Evolutionary conservation across 2,113 vertebrate species (phyloP), one percentile per base, ranked within the genome.

Genomic region (Caranx ignobilis): DNA sequence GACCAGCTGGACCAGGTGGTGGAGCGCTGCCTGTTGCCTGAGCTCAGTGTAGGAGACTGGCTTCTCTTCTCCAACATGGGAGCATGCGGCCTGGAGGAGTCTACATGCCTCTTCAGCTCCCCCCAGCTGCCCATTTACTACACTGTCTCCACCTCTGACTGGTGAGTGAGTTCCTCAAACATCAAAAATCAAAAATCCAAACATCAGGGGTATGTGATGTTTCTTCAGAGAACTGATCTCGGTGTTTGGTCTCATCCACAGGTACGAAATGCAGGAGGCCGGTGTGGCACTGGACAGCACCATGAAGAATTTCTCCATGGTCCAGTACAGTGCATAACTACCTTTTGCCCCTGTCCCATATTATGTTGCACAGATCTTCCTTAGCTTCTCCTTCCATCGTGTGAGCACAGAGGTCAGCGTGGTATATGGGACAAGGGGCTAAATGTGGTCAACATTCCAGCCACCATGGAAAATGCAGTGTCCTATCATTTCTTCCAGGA

Each of bases 21-120:
- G 90, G 97, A 99, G 94, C 95, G 86, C 84, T 99, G 97, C 94
- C 95, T 96, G 91, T 96, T 99, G 90, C 98, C 97, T 0, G 97
- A 99, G 93, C 84, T 99, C 92, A 94, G 94, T n/a, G 95, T 97
- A 83, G 97, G 97, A 90, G 97, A 99, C 82, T 99, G 98, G 98
- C 96, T 99, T 85, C 95, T 97, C 86, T 99, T 99, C 92, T 96
- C 94, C 73, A 97, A 97, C 78, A 99, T 99, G 96, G 98, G 97
- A 82, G 95, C 95, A 72, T 96, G 95, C 47, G 94, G 95, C 88
- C 89, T 97, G 59, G 96, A 95, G 43, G 96, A 97, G 71, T 93
- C 84, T 90, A 72, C 95, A 95, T 82, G 70, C 93, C 89, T 96
- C 95, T 81, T 83, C 77, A 94, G 91, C 54, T 95, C 96, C 85